Evolutionary conservation across 1,140 invertebrate species (phyloP).

Genomic region (Saccostrea cuccullata): DNA sequence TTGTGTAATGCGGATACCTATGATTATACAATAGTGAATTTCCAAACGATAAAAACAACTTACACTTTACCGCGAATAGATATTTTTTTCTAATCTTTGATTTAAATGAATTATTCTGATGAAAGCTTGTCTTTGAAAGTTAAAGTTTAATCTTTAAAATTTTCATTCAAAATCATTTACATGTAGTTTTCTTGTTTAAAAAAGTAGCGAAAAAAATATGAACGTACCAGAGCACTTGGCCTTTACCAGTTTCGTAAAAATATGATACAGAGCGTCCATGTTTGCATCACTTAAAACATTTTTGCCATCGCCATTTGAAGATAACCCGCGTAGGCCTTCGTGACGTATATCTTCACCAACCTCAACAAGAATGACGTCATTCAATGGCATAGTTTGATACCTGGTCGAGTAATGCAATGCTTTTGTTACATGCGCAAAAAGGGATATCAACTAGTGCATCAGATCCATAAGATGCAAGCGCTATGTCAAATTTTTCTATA

Average conservation of each 20-base stretch:
- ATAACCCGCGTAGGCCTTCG: not conserved
- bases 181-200: not conserved
- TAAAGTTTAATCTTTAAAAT: too few relatives aligned
- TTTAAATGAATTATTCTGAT: too few relatives aligned
- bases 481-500: conserved; percentile 16
- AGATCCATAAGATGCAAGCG: not conserved
- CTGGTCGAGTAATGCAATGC: not conserved
- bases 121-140: too few relatives aligned
- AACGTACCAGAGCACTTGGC: not conserved
- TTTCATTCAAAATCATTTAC: too few relatives aligned
- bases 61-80: too few relatives aligned
- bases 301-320: not conserved
- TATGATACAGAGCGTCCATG: not conserved
- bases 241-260: not conserved
- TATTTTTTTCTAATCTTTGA: too few relatives aligned
- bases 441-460: not conserved
- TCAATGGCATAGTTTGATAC: not conserved
- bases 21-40: too few relatives aligned
- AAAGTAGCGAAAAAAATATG: not conserved
- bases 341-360: conserved; percentile 20
- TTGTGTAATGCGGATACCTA: too few relatives aligned
- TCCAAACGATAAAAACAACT: too few relatives aligned
- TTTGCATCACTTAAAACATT: not conserved
- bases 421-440: not conserved
- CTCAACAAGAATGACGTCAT: not conserved